phyloP scores from a whole-genome alignment of 2,888 invertebrate genomes.

The Ennomos fuscantarius region DNA sequence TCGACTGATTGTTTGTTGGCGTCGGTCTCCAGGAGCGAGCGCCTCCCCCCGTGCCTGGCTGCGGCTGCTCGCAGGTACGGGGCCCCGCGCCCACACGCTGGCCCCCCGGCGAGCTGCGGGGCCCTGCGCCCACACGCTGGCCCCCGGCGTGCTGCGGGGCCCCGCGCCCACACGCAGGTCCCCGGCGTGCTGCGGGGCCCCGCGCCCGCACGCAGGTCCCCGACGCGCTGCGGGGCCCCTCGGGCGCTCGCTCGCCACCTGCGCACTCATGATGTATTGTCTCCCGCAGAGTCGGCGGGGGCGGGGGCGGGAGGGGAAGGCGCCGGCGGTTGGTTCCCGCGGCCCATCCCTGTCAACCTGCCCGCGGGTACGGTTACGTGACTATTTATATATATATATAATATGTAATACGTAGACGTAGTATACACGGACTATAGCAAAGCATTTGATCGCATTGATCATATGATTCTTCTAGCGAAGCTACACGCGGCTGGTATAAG shows the following conservation, averaged over 20 bases:
- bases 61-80: conserved; percentile 42
- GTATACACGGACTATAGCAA: too few species aligned
- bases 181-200: conserved; percentile 32
- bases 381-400: too few species aligned
- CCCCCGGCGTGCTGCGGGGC: conserved; percentile 1
- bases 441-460: too few species aligned
- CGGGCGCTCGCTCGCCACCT: conserved; percentile 1
- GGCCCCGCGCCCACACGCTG: not conserved
- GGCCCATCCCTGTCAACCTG: conserved; percentile 41
- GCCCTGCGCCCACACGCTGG: too few species aligned
- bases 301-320: conserved; percentile 23
- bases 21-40: too few species aligned
- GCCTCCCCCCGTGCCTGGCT: conserved; percentile 39
- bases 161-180: too few species aligned
- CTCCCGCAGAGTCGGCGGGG: conserved; percentile 43
- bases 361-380: conserved; percentile 42
- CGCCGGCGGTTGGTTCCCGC: conserved; percentile 44
- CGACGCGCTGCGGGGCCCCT: conserved; percentile 34
- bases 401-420: too few species aligned
- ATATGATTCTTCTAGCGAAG: too few species aligned
- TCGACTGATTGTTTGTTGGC: too few species aligned
- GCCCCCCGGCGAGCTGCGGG: too few species aligned
- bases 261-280: not conserved
- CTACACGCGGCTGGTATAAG: too few species aligned
- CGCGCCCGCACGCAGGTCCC: conserved; percentile 43